Percentiles rank a stretch among this genome's conserved stretches.
These are phyloP conservation scores for Schizopygopsis pylzovi DNA, from an alignment of 2,797 vertebrate genomes.

Conservation along the genomic window DNA sequence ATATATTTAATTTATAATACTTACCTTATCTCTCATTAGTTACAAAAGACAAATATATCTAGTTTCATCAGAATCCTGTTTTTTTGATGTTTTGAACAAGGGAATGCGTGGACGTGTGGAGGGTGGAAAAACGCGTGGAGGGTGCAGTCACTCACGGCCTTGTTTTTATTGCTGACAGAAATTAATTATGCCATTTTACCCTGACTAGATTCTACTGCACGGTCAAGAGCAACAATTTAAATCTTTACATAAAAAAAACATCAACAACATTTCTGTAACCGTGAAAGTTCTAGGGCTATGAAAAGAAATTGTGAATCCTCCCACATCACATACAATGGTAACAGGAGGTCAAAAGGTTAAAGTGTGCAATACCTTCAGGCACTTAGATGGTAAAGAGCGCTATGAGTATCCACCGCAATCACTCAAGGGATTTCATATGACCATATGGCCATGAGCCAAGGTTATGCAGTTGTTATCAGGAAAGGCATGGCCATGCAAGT, in stretches of 20 bases:
- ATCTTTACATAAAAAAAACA: background rate
- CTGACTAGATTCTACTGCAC: background rate
- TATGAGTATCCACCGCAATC: constrained; percentile 18
- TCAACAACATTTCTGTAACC: background rate
- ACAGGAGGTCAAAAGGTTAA: constrained; percentile 49
- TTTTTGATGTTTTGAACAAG: background rate
- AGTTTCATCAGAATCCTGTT: background rate
- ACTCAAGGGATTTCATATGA: constrained; percentile 27
- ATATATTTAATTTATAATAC: background rate
- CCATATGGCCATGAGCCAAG: constrained; percentile 31
- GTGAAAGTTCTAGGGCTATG: constrained; percentile 7
- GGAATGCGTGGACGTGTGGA: background rate
- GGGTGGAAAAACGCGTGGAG: background rate
- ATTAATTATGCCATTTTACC: background rate
- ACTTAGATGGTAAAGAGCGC: constrained; percentile 28
- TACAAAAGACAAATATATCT: background rate
- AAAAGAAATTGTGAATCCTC: background rate
- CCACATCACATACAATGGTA: constrained; percentile 20
- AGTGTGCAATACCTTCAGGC: constrained; percentile 20
- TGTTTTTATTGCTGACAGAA: background rate
- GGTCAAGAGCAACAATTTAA: background rate
- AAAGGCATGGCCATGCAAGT: constrained; percentile 17
- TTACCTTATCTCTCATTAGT: background rate
- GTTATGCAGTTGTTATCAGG: constrained; percentile 37
- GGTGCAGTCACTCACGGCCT: background rate